Conservation (phyloP, 2,888 invertebrate species). For the Volucella inflata region DNA sequence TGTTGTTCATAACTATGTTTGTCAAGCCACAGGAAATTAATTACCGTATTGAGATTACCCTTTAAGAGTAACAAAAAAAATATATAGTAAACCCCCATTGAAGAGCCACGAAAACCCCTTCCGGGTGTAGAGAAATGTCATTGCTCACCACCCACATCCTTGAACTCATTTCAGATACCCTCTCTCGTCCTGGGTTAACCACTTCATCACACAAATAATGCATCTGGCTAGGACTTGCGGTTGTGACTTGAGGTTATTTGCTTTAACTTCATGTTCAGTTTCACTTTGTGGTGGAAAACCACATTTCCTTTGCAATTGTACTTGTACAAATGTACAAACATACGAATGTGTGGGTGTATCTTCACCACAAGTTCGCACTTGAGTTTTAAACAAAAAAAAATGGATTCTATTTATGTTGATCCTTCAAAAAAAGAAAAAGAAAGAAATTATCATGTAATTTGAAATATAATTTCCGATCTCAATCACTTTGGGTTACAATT, state of each 20-base stretch:
- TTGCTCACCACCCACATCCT: too few species aligned
- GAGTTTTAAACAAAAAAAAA: background rate
- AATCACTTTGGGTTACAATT: background rate
- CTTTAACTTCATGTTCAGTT: constrained; percentile 39
- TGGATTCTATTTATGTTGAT: background rate
- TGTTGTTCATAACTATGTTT: constrained; percentile 47
- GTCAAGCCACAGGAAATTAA: constrained; percentile 66
- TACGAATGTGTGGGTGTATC: background rate
- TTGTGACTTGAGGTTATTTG: constrained; percentile 38
- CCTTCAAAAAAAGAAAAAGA: background rate
- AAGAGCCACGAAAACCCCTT: background rate
- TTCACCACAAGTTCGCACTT: constrained; percentile 20
- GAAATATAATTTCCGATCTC: constrained; percentile 20
- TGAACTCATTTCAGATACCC: background rate
- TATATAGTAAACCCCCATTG: too few species aligned
- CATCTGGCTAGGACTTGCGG: constrained; percentile 66
- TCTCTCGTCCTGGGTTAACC: constrained; percentile 56
- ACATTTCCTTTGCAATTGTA: background rate
- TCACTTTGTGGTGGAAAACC: background rate
- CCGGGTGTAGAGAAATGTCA: background rate
- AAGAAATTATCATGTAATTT: background rate
- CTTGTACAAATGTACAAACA: background rate
- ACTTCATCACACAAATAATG: constrained; percentile 70
- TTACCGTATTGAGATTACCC: constrained; percentile 51
- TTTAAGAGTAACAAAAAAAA: constrained; percentile 2